Percentiles rank a stretch among this genome's conserved stretches.
Conservation (phyloP, 1,140 invertebrate genomes). For the Leptonema lineaticorne region DNA sequence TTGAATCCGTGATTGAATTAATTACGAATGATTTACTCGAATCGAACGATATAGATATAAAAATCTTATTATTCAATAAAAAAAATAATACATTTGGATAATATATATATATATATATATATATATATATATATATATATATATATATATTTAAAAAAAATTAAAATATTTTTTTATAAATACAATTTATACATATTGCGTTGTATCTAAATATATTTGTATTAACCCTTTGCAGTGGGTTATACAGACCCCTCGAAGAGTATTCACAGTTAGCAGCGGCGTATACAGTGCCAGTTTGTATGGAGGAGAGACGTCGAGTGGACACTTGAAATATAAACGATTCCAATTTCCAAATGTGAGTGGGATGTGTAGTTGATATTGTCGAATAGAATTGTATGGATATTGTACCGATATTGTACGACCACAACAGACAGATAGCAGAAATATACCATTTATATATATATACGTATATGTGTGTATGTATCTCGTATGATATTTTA, state of each 20-base stretch:
- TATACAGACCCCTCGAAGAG: constrained; percentile 23
- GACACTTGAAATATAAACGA: constrained; percentile 41
- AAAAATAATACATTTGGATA: too few relatives aligned
- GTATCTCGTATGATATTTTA: too few relatives aligned
- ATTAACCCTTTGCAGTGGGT: constrained; percentile 22
- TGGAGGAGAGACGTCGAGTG: constrained; percentile 21
- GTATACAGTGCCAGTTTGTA: constrained; percentile 37
- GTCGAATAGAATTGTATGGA: constrained; percentile 36
- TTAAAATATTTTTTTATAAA: too few relatives aligned
- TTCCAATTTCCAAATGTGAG: constrained; percentile 42
- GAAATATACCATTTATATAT: constrained; percentile 13
- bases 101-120: too few relatives aligned
- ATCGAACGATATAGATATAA: too few relatives aligned
- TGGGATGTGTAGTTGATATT: constrained; percentile 41
- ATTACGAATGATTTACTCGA: too few relatives aligned
- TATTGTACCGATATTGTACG: constrained; percentile 41
- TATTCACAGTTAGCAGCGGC: constrained; percentile 20
- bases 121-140: too few relatives aligned
- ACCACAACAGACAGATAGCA: constrained; percentile 30
- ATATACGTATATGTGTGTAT: too few relatives aligned
- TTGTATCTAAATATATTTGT: not conserved
- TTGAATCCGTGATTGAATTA: too few relatives aligned
- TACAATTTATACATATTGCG: too few relatives aligned
- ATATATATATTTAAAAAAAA: too few relatives aligned
- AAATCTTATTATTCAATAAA: too few relatives aligned